Evolutionary conservation across 2,113 vertebrate genomes (phyloP).

Genomic region (Spea multiplicata): DNA sequence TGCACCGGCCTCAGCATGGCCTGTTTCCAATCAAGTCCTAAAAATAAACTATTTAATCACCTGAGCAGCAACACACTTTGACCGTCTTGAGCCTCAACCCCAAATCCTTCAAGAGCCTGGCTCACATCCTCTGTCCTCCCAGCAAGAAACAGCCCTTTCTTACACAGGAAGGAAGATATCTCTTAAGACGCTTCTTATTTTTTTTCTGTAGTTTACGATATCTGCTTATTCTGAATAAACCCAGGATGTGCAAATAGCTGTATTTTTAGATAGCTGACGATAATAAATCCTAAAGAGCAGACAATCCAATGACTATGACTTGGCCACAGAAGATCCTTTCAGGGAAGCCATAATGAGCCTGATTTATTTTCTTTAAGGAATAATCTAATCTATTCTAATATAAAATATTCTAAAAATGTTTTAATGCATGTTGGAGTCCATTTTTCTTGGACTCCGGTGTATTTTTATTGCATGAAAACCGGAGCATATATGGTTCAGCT

Average conservation of each 20-base stretch:
- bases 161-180: conserved; percentile 7
- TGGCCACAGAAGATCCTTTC: too few relatives aligned
- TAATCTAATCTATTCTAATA: too few relatives aligned
- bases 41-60: conserved; percentile 82
- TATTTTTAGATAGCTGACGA: not conserved
- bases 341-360: too few relatives aligned
- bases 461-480: too few relatives aligned
- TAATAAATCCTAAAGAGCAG: not conserved
- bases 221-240: not conserved
- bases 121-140: conserved; percentile 61
- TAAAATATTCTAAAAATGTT: too few relatives aligned
- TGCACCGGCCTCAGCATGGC: conserved; percentile 64
- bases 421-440: too few relatives aligned
- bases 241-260: not conserved
- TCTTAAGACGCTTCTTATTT: conserved; percentile 50
- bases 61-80: conserved; percentile 63
- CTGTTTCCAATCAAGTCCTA: conserved; percentile 69
- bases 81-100: conserved; percentile 58
- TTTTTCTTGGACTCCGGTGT: too few relatives aligned
- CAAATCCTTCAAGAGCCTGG: conserved; percentile 59
- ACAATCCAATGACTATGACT: not conserved
- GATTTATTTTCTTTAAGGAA: too few relatives aligned
- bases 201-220: not conserved
- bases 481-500: too few relatives aligned
- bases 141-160: conserved; percentile 56